phyloP scores from a whole-genome alignment of 2,888 invertebrate genomes.

The Thysanoteuthis rhombus region DNA sequence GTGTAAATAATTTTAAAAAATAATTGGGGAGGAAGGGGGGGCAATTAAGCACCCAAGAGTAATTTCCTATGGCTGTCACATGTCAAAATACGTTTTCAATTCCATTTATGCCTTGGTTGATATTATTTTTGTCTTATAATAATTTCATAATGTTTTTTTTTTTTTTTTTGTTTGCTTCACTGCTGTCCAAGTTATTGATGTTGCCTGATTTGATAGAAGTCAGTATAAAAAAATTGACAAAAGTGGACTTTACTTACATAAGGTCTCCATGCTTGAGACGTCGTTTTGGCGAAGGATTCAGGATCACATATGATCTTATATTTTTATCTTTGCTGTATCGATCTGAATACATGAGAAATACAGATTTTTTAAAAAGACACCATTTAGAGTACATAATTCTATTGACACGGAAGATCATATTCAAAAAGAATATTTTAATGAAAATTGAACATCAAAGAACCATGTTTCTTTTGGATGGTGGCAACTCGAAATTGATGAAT shows the following conservation, averaged over 20 bases:
- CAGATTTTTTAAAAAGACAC: background rate
- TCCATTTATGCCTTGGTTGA: too few species aligned
- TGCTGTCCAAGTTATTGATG: too few species aligned
- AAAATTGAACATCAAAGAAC: background rate
- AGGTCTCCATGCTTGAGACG: conserved; percentile 93
- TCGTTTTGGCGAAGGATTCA: conserved; percentile 95
- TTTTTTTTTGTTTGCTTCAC: too few species aligned
- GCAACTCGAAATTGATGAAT: background rate
- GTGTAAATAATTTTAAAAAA: too few species aligned
- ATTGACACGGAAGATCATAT: background rate
- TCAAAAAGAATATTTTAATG: background rate
- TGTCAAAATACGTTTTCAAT: too few species aligned
- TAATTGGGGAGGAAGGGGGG: too few species aligned
- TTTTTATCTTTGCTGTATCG: conserved; percentile 75
- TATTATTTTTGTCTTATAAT: too few species aligned
- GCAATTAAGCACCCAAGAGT: too few species aligned
- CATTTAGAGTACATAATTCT: background rate
- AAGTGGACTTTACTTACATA: conserved; percentile 77
- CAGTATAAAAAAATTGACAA: too few species aligned
- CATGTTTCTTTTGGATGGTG: background rate
- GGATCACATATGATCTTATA: conserved; percentile 94
- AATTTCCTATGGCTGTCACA: too few species aligned
- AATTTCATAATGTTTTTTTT: too few species aligned
- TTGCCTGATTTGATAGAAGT: too few species aligned
- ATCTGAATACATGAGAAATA: background rate